These are phyloP conservation scores for Diarsia rubi DNA, from an alignment of 2,888 invertebrate genomes.

Conservation along the genomic window DNA sequence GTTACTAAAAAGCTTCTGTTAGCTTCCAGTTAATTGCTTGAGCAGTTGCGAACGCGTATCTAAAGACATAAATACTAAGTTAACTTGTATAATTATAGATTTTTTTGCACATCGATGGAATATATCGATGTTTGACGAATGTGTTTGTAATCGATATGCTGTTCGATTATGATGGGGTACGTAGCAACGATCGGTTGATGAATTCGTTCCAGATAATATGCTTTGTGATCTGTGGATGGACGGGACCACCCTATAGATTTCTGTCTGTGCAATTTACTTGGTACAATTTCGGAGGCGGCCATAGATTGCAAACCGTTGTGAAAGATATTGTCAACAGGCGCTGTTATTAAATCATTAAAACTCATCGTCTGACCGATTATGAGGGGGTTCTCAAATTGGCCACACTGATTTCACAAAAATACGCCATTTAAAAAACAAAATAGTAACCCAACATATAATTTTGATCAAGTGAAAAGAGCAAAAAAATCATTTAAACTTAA, in stretches of 20 bases:
- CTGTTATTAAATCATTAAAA: too few species aligned
- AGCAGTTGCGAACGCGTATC: conserved; percentile 59
- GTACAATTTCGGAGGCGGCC: neutral
- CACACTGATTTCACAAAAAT: neutral
- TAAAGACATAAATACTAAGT: conserved; percentile 62
- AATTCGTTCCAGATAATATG: conserved; percentile 47
- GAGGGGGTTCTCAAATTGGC: neutral
- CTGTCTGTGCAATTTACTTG: neutral
- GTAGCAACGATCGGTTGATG: conserved; percentile 33
- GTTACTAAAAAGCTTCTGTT: conserved; percentile 57
- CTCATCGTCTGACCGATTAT: neutral
- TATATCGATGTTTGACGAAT: conserved; percentile 44
- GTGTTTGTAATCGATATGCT: conserved; percentile 48
- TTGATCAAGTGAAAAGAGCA: too few species aligned
- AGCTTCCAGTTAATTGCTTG: conserved; percentile 62
- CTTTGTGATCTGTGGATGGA: conserved; percentile 23
- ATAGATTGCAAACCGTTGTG: neutral
- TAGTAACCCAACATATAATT: too few species aligned
- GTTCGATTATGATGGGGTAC: conserved; percentile 20
- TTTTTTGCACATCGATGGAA: conserved; percentile 57
- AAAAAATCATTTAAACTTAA: too few species aligned
- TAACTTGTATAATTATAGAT: conserved; percentile 58
- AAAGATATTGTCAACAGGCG: neutral
- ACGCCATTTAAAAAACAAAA: neutral
- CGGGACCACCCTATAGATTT: conserved; percentile 9